These are phyloP conservation scores for Lophius piscatorius DNA, from an alignment of 2,113 vertebrate species.

Conservation along the genomic window DNA sequence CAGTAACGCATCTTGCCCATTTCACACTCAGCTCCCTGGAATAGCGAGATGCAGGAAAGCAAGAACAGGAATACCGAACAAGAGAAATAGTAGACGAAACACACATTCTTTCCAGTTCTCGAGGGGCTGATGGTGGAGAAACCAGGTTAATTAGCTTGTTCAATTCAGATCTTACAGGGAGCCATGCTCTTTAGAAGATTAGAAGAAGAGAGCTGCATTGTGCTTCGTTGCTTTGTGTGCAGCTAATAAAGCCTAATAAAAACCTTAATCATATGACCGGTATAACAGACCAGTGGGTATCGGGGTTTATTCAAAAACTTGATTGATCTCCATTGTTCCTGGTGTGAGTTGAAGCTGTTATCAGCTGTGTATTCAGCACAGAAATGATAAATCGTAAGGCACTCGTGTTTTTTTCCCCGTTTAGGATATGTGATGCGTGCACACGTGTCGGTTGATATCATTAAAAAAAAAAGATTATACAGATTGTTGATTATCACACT, in stretches of 20 bases:
- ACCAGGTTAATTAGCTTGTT: slow-evolving; percentile 89
- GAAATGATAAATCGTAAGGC: neutral
- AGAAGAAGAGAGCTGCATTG: slow-evolving; percentile 66
- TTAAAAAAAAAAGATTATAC: slow-evolving; percentile 17
- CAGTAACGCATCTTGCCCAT: slow-evolving; percentile 66
- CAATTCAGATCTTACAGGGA: slow-evolving; percentile 75
- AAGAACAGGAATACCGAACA: neutral
- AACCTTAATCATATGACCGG: slow-evolving; percentile 58
- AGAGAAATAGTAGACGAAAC: slow-evolving; percentile 2
- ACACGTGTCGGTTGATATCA: neutral
- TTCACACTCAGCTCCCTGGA: slow-evolving; percentile 58
- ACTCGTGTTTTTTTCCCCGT: neutral
- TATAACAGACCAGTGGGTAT: slow-evolving; percentile 50
- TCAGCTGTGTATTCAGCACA: slow-evolving; percentile 36
- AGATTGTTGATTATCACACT: slow-evolving; percentile 27
- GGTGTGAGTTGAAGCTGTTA: slow-evolving; percentile 42
- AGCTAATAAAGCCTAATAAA: slow-evolving; percentile 67
- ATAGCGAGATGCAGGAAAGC: slow-evolving; percentile 42
- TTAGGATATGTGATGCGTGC: neutral
- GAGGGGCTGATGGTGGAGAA: slow-evolving; percentile 80
- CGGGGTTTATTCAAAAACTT: slow-evolving; percentile 54
- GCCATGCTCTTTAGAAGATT: slow-evolving; percentile 52
- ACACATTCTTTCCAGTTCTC: slow-evolving; percentile 74
- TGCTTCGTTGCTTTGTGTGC: slow-evolving; percentile 62
- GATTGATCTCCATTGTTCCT: slow-evolving; percentile 61